These are phyloP conservation scores for Tetrao urogallus DNA, from an alignment of 2,113 vertebrate species.

Conservation along the genomic window DNA sequence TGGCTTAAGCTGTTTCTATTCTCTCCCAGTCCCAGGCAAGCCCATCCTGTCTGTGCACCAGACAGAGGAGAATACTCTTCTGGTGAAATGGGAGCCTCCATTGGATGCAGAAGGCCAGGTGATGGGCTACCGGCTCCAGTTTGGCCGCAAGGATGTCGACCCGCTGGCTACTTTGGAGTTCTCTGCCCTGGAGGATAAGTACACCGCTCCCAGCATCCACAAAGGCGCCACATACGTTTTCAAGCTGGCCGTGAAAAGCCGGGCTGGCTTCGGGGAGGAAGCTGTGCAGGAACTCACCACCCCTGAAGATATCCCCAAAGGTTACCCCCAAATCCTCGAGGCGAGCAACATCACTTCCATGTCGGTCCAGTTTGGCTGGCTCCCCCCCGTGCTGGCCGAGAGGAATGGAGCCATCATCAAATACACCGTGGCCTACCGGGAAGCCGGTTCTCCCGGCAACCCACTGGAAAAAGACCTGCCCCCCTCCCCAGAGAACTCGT, in stretches of 20 bases:
- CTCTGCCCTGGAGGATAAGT: slow-evolving; percentile 82
- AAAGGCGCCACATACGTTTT: slow-evolving; percentile 93
- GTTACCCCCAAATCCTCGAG: slow-evolving; percentile 91
- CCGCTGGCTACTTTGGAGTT: slow-evolving; percentile 92
- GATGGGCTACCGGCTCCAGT: slow-evolving; percentile 93
- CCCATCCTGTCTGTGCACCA: slow-evolving; percentile 90
- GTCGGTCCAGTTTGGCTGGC: slow-evolving; percentile 92
- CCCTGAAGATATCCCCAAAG: slow-evolving; percentile 89
- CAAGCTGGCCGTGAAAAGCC: slow-evolving; percentile 91
- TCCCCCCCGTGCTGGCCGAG: slow-evolving; percentile 92
- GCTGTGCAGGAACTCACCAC: slow-evolving; percentile 83
- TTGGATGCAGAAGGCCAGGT: slow-evolving; percentile 81
- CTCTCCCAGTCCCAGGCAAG: slow-evolving; percentile 86
- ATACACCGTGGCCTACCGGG: slow-evolving; percentile 95
- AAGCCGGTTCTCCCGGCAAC: slow-evolving; percentile 78
- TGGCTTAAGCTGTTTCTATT: not conserved
- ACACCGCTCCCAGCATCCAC: slow-evolving; percentile 85
- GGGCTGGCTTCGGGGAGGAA: slow-evolving; percentile 93
- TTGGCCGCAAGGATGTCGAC: slow-evolving; percentile 87
- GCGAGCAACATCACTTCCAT: slow-evolving; percentile 87
- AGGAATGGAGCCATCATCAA: slow-evolving; percentile 91
- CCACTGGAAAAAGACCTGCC: slow-evolving; percentile 86
- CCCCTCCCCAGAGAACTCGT: slow-evolving; percentile 84
- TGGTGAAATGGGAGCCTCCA: slow-evolving; percentile 89
- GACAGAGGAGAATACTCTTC: slow-evolving; percentile 83